A percentile compares a stretch with the other conserved stretches of the same genome.
phyloP scores from a whole-genome alignment of 2,113 vertebrate genomes.

The Columba livia region DNA sequence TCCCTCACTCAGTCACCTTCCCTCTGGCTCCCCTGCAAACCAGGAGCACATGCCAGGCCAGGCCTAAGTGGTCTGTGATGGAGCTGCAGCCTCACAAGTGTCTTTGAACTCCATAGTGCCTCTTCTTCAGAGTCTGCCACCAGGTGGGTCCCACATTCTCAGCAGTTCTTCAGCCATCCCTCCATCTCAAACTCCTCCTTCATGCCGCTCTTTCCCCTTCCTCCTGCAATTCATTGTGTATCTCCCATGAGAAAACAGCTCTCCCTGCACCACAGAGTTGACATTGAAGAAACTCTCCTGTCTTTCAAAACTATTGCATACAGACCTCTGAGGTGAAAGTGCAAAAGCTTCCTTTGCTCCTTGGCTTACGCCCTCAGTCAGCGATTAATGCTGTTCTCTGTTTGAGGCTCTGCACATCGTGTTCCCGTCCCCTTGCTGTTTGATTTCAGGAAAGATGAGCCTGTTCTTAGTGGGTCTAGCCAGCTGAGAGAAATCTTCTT shows the following conservation, averaged over 20 bases:
- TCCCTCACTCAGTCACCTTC: neutral
- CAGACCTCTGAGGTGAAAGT: neutral
- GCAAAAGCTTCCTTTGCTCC: neutral
- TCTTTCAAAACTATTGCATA: neutral
- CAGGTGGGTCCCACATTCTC: neutral
- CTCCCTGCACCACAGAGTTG: neutral
- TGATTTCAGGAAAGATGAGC: neutral
- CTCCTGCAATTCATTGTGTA: accelerated
- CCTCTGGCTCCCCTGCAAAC: neutral
- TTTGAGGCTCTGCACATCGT: accelerated
- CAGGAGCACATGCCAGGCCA: accelerated
- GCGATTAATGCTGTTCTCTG: neutral
- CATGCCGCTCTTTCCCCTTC: neutral
- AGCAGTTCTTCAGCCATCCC: neutral
- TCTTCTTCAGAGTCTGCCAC: neutral
- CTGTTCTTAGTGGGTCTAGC: neutral
- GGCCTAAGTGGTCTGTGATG: neutral
- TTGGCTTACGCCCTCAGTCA: neutral
- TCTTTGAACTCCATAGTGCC: neutral
- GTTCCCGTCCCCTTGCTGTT: neutral
- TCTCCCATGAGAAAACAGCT: neutral
- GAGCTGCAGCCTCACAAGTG: neutral
- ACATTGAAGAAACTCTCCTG: neutral
- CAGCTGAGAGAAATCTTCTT: neutral
- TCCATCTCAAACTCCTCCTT: neutral